Base-by-base conservation (phyloP, 2,888 invertebrate species). In the Dicyrtoma fusca region DNA sequence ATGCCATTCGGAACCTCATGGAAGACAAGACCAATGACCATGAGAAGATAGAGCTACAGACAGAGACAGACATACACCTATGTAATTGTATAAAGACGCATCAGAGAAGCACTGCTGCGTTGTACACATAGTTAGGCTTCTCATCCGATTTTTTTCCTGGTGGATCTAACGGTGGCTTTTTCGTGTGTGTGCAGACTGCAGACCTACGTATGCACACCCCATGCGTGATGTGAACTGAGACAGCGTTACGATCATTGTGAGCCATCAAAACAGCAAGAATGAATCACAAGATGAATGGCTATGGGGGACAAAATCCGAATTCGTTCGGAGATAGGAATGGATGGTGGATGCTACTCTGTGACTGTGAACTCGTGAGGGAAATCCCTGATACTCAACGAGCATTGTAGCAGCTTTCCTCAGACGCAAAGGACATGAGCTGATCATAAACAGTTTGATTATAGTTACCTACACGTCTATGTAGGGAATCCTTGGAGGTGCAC, bases 211-310 rank as follows among this genome's bases (percentile, higher is more conserved):
- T n/a, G n/a, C n/a, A n/a, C n/a, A n/a, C n/a, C 34, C 34, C 34
- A 8, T 34, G 34, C 34, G 34, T 34, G 34, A 34, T 34, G 34
- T 34, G 55, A 42, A n/a, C 21, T 44, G 55, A 53, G 13, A 26
- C 34, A 45, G 26, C 45, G 62, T 70, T 70, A 70, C 70, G 62
- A 69, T 62, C 69, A 62, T 69, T 63, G 53, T 42, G 63, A 71
- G 64, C 71, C 64, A 71, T 71, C 71, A 71, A 71, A 71, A 42
- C 19, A 71, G 64, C 49, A 64, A 71, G 74, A 74, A 74, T 74
- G 74, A 74, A 74, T 74, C 74, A 74, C 74, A 72, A 74, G 74
- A 74, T 72, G 74, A 74, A 74, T 74, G 71, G 72, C 72, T 72
- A 51, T 72, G 69, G 74, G 74, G 74, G 74, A 70, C 69, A 64